Base-by-base conservation (phyloP, 2,888 invertebrate species). In the Drosophila macrospina region DNA sequence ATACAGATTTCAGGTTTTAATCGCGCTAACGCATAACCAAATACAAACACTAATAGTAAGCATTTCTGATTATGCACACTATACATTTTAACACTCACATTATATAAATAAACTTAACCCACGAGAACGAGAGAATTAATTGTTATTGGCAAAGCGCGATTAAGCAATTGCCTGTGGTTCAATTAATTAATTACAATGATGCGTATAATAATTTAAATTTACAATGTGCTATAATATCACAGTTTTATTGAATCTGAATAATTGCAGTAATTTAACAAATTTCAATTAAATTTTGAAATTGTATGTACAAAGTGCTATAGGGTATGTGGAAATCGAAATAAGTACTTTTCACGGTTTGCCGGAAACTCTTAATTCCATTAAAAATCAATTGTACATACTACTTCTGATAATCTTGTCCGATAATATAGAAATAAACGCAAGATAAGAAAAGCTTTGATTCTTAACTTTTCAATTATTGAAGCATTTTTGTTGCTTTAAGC, bases 71-170 rank as follows among this genome's bases (percentile, higher is more conserved):
- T 61, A 74, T 69, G 47, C 24, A 69, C 48, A 71, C 61, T 47
- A 11, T 4, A 7, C 16, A 26, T 28, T 26, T 36, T 36, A 50
- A 36, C 16, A 24, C 10, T n/a, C n/a, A n/a, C n/a, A n/a, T n/a
- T n/a, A n/a, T n/a, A n/a, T n/a, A n/a, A n/a, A n/a, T n/a, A n/a
- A n/a, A n/a, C n/a, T n/a, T n/a, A n/a, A n/a, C n/a, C n/a, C 52
- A 50, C 45, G 54, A 41, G 34, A 64, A 60, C 41, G 47, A 11
- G 47, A 11, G 56, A 65, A 54, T 65, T 69, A 74, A 81, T 52
- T 69, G 68, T 51, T 60, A 16, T 36, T 15, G 11, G 28, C 28
- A 44, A 45, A 41, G 8, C 45, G 6, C 8, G 16, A 45, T 37
- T 13, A 11, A 28, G 6, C 3, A 8, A 5, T 4, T 28, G 11